Evolutionary conservation across 2,113 vertebrate species (phyloP), one percentile per base, ranked within the genome.

Genomic region (Hylia prasina): DNA sequence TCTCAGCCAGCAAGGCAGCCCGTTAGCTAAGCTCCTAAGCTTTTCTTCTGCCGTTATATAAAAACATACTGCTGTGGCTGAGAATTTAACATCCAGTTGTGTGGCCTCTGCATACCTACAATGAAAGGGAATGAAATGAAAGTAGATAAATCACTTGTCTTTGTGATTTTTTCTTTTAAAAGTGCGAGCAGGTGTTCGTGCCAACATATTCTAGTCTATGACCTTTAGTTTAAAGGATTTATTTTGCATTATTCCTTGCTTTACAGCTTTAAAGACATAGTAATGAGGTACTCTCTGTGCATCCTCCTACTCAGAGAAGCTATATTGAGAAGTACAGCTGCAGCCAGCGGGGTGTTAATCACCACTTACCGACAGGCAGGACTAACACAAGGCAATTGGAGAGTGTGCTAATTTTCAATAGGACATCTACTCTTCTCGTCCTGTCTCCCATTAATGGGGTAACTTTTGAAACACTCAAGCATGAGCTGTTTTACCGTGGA

Each of bases 141-240:
- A 82, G 79, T 72, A 82, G 79, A 71, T 58, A 83, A 66, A 94
- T 88, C 71, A 57, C 72, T 79, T 93, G n/a, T 47, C 85, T 68
- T 51, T 61, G 68, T 78, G 76, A 57, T 76, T 64, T 71, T 87
- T 70, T 33, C 28, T 68, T 78, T 61, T n/a, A 80, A 72, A 89
- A 66, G 35, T 39, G 48, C 1, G 5, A 95, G 70, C 82, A 90
- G 81, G 48, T 80, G 72, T 96, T 92, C 79, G 6, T 71, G 14
- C 81, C 10, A 4, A 87, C 72, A 56, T 64, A 79, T 65, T 77
- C 68, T 84, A 64, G 54, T 89, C 89, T 77, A 83, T 98, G 97
- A 98, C 98, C 98, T 98, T 98, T 97, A 96, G 80, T 97, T 96
- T 97, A 97, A 97, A 98, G 94, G 96, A 97, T 98, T 97, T 96